Conservation (phyloP, 2,888 invertebrate species). For the Chrysomela aeneicollis region DNA sequence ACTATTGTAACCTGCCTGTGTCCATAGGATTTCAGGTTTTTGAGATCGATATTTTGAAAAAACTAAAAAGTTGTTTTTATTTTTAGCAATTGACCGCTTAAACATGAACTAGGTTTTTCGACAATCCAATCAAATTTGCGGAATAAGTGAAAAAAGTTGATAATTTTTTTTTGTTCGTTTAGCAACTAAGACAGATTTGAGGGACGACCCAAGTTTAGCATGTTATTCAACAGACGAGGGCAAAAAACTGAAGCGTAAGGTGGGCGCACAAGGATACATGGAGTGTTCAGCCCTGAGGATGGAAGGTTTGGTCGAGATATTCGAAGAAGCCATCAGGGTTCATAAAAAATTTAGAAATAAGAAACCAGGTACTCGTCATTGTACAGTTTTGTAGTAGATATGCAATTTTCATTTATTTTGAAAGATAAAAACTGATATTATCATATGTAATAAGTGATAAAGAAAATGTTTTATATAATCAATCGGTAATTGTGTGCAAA, state of each 20-base stretch:
- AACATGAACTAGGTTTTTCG: too few species aligned
- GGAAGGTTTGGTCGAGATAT: slow-evolving; percentile 56
- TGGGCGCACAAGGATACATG: slow-evolving; percentile 56
- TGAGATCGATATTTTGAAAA: too few species aligned
- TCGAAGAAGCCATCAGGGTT: slow-evolving; percentile 55
- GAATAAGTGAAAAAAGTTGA: too few species aligned
- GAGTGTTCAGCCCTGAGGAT: slow-evolving; percentile 58
- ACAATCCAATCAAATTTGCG: too few species aligned
- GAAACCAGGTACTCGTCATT: slow-evolving; percentile 39
- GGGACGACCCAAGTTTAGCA: slow-evolving; percentile 65
- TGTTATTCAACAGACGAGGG: slow-evolving; percentile 77
- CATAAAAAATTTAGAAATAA: slow-evolving; percentile 48
- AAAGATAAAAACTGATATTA: too few species aligned
- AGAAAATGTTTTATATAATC: neutral
- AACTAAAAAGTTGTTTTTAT: too few species aligned
- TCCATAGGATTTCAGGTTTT: too few species aligned
- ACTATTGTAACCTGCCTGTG: too few species aligned
- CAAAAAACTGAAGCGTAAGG: slow-evolving; percentile 74
- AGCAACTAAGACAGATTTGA: slow-evolving; percentile 85
- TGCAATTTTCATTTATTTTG: slow-evolving; percentile 12
- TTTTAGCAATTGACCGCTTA: too few species aligned
- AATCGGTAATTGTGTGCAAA: too few species aligned
- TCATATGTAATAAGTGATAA: neutral
- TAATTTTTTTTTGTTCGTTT: slow-evolving; percentile 50
- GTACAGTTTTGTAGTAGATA: slow-evolving; percentile 34